Evolutionary conservation across 2,888 invertebrate species (phyloP).

Genomic region (Candidula unifasciata): DNA sequence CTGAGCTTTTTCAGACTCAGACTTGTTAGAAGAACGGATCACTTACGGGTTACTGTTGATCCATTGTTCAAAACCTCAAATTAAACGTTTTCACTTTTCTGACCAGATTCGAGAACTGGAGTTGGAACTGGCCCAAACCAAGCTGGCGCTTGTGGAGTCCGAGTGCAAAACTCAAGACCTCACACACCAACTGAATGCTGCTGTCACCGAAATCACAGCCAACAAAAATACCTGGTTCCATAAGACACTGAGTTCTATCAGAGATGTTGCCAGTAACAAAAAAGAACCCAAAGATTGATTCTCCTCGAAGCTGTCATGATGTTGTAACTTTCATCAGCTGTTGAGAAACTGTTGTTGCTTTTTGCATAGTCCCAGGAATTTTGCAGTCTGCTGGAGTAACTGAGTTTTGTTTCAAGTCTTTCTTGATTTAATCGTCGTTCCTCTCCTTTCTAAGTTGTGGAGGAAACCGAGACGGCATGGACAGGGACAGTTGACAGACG

Average conservation of each 20-base stretch:
- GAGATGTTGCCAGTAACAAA: slow-evolving; percentile 78
- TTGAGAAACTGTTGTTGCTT: not conserved
- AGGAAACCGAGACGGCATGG: not conserved
- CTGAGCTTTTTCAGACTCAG: no score
- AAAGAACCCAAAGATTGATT: slow-evolving; percentile 64
- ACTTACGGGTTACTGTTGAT: no score
- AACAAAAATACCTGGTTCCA: slow-evolving; percentile 91
- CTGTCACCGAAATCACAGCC: slow-evolving; percentile 87
- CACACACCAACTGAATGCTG: slow-evolving; percentile 91
- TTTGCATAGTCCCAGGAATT: not conserved
- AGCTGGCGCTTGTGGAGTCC: slow-evolving; percentile 96
- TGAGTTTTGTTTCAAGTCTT: not conserved
- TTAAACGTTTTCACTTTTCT: not conserved
- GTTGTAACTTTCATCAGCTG: no score
- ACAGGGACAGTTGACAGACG: not conserved
- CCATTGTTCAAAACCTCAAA: no score
- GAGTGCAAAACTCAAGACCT: slow-evolving; percentile 95
- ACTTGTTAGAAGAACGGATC: no score
- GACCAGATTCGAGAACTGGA: slow-evolving; percentile 87
- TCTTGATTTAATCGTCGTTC: not conserved
- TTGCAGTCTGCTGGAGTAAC: not conserved
- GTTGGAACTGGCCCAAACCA: slow-evolving; percentile 96
- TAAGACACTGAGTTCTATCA: slow-evolving; percentile 87
- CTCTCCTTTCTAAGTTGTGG: not conserved
- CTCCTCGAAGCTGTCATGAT: not conserved